Evolutionary conservation across 2,797 vertebrate genomes (phyloP).

Genomic region (Champsocephalus gunnari): DNA sequence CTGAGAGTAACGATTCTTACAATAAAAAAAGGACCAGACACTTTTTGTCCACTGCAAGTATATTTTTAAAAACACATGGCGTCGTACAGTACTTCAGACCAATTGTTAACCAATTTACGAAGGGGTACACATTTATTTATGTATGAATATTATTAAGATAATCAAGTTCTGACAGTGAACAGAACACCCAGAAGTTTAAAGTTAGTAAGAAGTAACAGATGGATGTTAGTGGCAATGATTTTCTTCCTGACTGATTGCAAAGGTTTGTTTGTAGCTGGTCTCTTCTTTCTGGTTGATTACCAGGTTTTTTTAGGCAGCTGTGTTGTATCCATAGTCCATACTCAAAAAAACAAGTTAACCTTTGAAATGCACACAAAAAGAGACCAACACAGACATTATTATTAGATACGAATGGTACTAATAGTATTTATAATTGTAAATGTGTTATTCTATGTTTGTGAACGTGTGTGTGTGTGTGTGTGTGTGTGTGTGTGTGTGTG

Average conservation of each 20-base stretch:
- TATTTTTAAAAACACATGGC: not conserved
- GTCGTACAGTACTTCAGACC: not conserved
- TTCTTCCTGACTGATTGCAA: conserved; percentile 41
- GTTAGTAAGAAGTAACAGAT: conserved; percentile 24
- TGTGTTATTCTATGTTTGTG: not conserved
- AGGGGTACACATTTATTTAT: not conserved
- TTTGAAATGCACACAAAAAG: conserved; percentile 22
- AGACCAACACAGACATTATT: conserved; percentile 13
- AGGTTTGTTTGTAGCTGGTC: conserved; percentile 37
- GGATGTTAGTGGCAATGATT: conserved; percentile 33
- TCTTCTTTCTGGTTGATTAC: conserved; percentile 51
- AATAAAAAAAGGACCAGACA: not conserved
- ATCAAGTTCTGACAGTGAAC: not conserved
- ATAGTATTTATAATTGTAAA: not conserved
- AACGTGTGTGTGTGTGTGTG: not conserved
- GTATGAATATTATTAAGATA: not conserved
- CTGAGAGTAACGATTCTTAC: not conserved
- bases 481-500: conserved; percentile 16
- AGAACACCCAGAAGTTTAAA: conserved; percentile 9
- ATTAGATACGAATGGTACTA: not conserved
- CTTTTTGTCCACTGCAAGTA: not conserved
- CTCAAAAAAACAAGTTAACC: conserved; percentile 43
- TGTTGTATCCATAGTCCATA: conserved; percentile 36
- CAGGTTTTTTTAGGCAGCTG: conserved; percentile 28
- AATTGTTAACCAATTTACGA: not conserved